phyloP scores from a whole-genome alignment of 2,113 vertebrate genomes.

The Centropus bengalensis region DNA sequence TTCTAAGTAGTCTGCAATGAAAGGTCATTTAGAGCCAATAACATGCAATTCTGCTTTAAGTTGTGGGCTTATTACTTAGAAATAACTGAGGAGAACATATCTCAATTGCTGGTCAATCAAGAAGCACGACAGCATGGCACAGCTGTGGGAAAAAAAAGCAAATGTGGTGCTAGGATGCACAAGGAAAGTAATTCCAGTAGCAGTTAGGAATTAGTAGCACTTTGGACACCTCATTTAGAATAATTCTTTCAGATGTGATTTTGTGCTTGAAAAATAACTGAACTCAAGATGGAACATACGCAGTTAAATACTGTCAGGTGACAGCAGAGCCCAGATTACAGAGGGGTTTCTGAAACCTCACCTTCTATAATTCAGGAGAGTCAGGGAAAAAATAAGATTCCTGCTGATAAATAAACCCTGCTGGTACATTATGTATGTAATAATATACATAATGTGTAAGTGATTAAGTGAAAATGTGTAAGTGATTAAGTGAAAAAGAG shows the following conservation, averaged over 20 bases:
- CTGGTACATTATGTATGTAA: background rate
- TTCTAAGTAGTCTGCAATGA: background rate
- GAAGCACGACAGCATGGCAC: background rate
- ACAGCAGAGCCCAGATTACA: background rate
- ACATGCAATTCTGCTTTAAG: slow-evolving; percentile 17
- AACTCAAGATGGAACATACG: background rate
- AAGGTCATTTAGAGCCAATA: slow-evolving; percentile 35
- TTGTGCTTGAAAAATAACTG: background rate
- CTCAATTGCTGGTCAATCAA: background rate
- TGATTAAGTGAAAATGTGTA: background rate
- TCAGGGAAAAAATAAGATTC: background rate
- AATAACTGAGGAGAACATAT: background rate
- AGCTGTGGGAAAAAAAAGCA: background rate
- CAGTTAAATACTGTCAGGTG: background rate
- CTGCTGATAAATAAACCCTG: background rate
- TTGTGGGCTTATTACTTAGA: slow-evolving; percentile 8
- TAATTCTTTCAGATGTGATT: background rate
- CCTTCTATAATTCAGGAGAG: background rate
- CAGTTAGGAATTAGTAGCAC: background rate
- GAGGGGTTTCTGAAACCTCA: background rate
- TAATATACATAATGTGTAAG: background rate
- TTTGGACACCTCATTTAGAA: background rate
- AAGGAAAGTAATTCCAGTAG: background rate
- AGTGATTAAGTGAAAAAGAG: background rate
- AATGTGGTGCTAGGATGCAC: background rate